Evolutionary conservation across 1,140 invertebrate genomes (phyloP).

Genomic region (Trichonephila clavipes): DNA sequence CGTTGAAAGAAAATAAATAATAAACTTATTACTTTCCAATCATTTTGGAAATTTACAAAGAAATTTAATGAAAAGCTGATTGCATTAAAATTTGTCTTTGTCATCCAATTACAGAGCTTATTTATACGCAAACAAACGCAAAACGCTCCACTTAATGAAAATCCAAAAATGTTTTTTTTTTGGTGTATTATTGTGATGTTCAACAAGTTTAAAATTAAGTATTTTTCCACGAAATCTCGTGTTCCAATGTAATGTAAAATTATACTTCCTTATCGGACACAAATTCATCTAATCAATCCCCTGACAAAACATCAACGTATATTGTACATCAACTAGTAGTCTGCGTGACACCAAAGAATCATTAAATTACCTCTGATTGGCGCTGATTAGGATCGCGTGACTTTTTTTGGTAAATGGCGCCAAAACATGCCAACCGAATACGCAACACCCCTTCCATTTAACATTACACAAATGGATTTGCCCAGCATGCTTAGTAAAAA

Average conservation of each 20-base stretch:
- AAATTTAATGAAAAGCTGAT: no score
- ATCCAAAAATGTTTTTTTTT: no score
- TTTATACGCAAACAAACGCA: no score
- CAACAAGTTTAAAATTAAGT: not conserved
- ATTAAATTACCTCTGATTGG: conserved; percentile 71
- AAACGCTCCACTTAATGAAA: no score
- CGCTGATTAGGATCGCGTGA: conserved; percentile 63
- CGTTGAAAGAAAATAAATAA: no score
- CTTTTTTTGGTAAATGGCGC: conserved; percentile 6
- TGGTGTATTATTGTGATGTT: no score
- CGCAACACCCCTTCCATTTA: conserved; percentile 1
- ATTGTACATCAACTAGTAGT: conserved; percentile 21
- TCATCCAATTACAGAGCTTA: no score
- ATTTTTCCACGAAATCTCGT: not conserved
- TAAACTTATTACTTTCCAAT: no score
- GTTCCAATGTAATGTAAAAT: not conserved
- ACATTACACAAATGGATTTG: not conserved
- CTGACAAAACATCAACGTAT: not conserved
- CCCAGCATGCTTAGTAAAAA: not conserved
- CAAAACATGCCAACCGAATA: not conserved
- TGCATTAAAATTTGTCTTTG: no score
- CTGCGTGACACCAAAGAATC: conserved; percentile 29
- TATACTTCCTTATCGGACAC: not conserved
- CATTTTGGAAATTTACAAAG: no score
- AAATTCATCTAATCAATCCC: not conserved